A percentile compares a stretch with the other conserved stretches of the same genome.
Conservation (phyloP, 2,113 vertebrate genomes). For the Redunca redunca region DNA sequence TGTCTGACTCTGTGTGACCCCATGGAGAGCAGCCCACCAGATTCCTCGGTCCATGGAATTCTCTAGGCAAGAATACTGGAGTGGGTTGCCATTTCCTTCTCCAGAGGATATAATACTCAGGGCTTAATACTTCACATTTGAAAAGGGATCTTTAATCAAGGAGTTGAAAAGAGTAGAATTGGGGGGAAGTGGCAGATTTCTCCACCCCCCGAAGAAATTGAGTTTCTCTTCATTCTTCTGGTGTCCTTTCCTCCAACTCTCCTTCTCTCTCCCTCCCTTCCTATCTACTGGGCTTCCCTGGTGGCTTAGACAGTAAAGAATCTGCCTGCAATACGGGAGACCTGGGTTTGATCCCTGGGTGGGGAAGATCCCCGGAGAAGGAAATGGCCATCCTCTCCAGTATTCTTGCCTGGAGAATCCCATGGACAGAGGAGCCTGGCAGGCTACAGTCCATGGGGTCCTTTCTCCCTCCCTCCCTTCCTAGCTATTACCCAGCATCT, state of each 20-base stretch:
- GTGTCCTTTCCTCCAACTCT: background rate
- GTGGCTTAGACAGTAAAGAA: background rate
- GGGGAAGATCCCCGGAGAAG: background rate
- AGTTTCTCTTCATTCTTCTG: background rate
- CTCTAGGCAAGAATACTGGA: background rate
- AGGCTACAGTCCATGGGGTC: background rate
- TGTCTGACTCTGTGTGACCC: fast-evolving
- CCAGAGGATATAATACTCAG: background rate
- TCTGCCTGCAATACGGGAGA: fast-evolving
- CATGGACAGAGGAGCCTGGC: background rate
- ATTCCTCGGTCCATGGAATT: background rate
- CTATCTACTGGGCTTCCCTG: background rate
- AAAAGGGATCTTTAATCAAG: background rate
- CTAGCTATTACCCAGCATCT: background rate
- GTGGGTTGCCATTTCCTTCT: background rate
- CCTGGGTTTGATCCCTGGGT: background rate
- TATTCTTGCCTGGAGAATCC: background rate
- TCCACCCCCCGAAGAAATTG: background rate
- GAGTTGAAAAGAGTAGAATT: background rate
- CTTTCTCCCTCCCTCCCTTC: background rate
- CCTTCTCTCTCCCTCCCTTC: background rate
- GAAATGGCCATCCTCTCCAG: background rate
- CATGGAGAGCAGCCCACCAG: background rate
- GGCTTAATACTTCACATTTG: background rate
- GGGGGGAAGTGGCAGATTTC: background rate